Evolutionary conservation across 2,797 vertebrate species (phyloP).

Genomic region (Melanitta fusca): DNA sequence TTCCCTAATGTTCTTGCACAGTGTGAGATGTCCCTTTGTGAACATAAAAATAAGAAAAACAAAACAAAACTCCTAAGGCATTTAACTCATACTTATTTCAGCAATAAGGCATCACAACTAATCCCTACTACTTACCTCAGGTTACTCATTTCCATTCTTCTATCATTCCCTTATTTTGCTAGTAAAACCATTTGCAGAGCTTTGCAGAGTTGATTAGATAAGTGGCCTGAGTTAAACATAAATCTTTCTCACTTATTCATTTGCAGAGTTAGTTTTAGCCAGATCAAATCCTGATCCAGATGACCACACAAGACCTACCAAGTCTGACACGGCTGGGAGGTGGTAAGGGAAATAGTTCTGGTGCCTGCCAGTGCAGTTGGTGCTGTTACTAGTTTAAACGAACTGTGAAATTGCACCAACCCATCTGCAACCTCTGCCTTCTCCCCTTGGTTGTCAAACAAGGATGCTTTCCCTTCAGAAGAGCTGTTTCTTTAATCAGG

Average conservation of each 20-base stretch:
- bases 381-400: neutral
- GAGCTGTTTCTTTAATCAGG: neutral
- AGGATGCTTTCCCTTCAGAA: neutral
- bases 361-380: neutral
- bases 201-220: constrained; percentile 14
- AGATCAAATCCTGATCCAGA: neutral
- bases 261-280: constrained; percentile 20
- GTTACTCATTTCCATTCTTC: constrained; percentile 31
- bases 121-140: neutral
- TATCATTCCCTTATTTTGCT: neutral
- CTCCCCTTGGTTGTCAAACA: neutral
- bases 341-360: neutral
- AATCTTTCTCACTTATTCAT: constrained; percentile 24
- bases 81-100: constrained; percentile 16
- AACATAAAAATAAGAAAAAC: neutral
- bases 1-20: neutral
- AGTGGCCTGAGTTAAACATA: constrained; percentile 32
- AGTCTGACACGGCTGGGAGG: neutral
- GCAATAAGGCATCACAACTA: neutral
- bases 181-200: neutral
- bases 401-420: neutral
- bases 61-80: neutral
- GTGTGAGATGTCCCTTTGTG: neutral
- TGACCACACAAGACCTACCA: neutral
- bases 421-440: neutral